Percentiles rank a stretch among this genome's conserved stretches.
Conservation (phyloP, 2,113 vertebrate species). For the Mystacornis crossleyi region DNA sequence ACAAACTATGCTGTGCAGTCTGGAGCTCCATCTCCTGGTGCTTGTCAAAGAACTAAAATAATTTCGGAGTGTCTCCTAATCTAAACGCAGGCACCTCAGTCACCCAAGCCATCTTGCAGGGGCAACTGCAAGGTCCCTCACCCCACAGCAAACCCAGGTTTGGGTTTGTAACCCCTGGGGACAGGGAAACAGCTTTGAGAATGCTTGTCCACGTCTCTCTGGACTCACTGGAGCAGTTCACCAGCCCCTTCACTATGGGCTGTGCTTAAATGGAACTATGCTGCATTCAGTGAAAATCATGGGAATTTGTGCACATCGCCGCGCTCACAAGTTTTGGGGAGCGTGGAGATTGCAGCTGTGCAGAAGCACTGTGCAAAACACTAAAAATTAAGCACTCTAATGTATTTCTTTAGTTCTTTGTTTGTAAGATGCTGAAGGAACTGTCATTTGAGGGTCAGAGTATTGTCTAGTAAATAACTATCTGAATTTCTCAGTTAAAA, state of each 20-base stretch:
- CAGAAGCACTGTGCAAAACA: background rate
- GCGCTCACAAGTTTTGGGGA: background rate
- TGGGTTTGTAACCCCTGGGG: background rate
- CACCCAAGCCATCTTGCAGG: background rate
- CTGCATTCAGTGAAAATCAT: background rate
- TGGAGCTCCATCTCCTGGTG: slow-evolving; percentile 59
- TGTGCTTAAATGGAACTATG: background rate
- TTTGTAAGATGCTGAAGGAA: background rate
- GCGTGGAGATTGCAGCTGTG: background rate
- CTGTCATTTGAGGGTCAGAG: background rate
- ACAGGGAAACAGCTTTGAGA: background rate
- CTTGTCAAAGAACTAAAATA: background rate
- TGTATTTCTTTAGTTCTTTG: background rate
- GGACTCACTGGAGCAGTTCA: background rate
- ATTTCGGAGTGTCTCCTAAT: background rate
- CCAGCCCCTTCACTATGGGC: background rate
- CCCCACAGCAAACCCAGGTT: rapidly evolving
- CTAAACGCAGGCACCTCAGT: background rate
- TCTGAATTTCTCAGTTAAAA: background rate
- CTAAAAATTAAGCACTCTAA: background rate
- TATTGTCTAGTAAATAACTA: background rate
- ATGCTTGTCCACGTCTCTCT: background rate
- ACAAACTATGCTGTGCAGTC: background rate
- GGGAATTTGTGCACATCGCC: background rate
- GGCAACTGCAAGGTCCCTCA: background rate